These are phyloP conservation scores for Bufotes viridis DNA, from an alignment of 2,797 vertebrate species.

Conservation along the genomic window DNA sequence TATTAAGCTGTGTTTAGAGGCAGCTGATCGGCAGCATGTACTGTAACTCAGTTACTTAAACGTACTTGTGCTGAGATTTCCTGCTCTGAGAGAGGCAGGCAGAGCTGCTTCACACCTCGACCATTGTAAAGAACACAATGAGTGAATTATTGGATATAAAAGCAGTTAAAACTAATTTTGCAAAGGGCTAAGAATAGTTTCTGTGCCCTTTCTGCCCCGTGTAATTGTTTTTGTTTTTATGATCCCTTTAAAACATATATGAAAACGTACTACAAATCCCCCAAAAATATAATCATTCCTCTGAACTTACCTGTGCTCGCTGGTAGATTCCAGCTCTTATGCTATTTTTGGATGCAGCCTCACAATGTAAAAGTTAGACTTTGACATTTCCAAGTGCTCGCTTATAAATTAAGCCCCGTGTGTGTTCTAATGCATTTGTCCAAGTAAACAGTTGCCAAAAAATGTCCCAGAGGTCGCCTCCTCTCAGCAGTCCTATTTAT, in stretches of 20 bases:
- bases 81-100: too few species aligned
- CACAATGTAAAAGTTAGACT: conserved; percentile 6
- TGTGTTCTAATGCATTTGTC: conserved; percentile 1
- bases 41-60: too few species aligned
- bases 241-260: background rate
- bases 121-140: too few species aligned
- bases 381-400: background rate
- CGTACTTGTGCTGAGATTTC: too few species aligned
- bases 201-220: background rate
- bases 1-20: too few species aligned
- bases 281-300: background rate
- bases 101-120: too few species aligned
- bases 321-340: background rate
- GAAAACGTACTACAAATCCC: too few species aligned
- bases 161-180: too few species aligned
- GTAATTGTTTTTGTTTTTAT: background rate
- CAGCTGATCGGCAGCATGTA: too few species aligned
- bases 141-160: background rate
- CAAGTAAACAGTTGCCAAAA: conserved; percentile 18
- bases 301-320: background rate
- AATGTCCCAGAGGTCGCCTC: background rate
- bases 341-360: conserved; percentile 14
- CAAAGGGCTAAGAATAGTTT: background rate
- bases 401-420: conserved; percentile 30
- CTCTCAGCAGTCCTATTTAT: conserved; percentile 9